These are phyloP conservation scores for Vulpes vulpes DNA, from an alignment of 2,113 vertebrate genomes.

Conservation along the genomic window DNA sequence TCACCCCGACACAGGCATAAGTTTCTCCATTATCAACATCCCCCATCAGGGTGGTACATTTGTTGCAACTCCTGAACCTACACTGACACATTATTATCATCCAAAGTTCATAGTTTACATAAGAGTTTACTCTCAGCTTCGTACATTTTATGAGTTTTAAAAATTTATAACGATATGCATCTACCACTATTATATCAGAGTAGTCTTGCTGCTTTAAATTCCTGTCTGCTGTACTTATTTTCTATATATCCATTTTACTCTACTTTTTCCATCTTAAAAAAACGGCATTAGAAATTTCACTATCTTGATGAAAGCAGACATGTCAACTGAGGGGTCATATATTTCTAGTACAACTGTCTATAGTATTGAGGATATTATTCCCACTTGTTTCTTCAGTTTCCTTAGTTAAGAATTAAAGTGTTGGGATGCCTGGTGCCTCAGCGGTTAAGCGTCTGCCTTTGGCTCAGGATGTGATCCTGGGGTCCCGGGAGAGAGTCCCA, in stretches of 20 bases:
- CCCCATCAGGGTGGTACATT: neutral
- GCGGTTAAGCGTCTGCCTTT: too few relatives aligned
- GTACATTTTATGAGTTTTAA: neutral
- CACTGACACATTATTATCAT: neutral
- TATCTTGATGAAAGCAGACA: neutral
- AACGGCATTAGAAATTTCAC: neutral
- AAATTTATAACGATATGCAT: neutral
- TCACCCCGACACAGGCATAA: too few relatives aligned
- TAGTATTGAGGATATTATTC: neutral
- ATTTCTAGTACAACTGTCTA: neutral
- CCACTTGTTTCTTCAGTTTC: neutral
- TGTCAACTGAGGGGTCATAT: neutral
- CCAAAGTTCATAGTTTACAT: neutral
- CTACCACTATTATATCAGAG: neutral
- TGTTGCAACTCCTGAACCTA: neutral
- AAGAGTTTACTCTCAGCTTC: neutral
- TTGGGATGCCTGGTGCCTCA: neutral
- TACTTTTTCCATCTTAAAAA: neutral
- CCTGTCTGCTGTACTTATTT: neutral
- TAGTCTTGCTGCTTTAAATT: neutral
- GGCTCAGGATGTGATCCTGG: too few relatives aligned
- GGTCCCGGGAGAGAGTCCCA: too few relatives aligned
- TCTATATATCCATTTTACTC: neutral
- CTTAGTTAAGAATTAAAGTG: neutral
- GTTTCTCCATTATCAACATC: neutral